Evolutionary conservation across 2,888 invertebrate species (phyloP), one percentile per base, ranked within the genome.

Genomic region (Lutraria lutraria): DNA sequence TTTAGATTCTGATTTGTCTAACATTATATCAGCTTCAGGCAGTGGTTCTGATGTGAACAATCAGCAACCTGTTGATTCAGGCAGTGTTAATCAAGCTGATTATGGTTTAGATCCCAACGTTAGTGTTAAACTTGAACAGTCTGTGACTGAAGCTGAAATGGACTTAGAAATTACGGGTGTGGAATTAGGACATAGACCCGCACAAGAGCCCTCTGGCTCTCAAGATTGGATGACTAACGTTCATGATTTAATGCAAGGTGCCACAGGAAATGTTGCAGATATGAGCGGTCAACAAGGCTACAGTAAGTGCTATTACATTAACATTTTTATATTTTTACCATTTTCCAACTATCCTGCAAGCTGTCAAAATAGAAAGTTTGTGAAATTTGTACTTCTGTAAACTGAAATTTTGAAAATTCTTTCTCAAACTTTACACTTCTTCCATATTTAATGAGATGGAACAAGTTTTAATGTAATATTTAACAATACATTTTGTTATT

Each of bases 131-230:
- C 68, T 86, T 43, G 91, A 91, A 68, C 87, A 43, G 6, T 13
- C 88, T 34, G 25, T 83, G 29, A 76, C 80, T 84, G 90, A 91
- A n/a, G n/a, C 87, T 31, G 91, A 90, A 83, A 89, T 91, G 91
- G 90, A 90, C 53, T 84, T 90, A 68, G 89, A 90, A 82, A 91
- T 91, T n/a, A 89, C 90, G 52, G 91, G 91, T 81, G 88, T 91
- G 10, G 90, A 90, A 54, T 87, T 87, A 12, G 91, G 90, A 25
- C 83, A 83, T 29, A 52, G 80, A n/a, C 85, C 85, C 29, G 10
- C 63, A 15, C 80, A 76, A 29, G 86, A 86, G 81, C 86, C 76
- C 25, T 68, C 72, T 54, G 79, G 87, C 54, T 87, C 86, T 19
- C 90, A 90, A 56, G 90, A 90, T 15, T 90, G 90, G 90, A 82